Evolutionary conservation across 2,888 invertebrate species (phyloP), one percentile per base, ranked within the genome.

Genomic region (Drosophila buzzatii): DNA sequence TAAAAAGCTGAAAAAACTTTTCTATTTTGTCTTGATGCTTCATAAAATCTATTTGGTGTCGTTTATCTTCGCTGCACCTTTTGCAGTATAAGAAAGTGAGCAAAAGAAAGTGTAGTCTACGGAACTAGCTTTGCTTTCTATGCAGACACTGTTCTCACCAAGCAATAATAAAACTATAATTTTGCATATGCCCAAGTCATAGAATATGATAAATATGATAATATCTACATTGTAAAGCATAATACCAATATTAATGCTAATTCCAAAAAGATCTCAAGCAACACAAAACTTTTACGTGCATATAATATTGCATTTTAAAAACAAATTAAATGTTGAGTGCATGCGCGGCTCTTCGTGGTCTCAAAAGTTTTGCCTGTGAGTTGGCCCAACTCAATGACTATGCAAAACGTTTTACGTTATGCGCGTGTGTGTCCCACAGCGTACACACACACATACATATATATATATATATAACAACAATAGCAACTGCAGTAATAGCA

Each of bases 341-440:
- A 42, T 76, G 86, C 56, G 83, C 72, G 72, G 39, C 70, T 9
- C 33, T 51, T 82, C 73, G 83, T 76, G 67, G 62, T 51, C 33
- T 39, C 44, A 16, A 58, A 56, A 55, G 14, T 44, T 53, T 69
- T 64, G 47, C 53, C 68, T 59, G 44, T 63, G 35, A 33, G 20
- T 31, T 33, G 16, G 27, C 9, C 20, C 37, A 14, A n/a, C 47
- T 66, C 74, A 59, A 45, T 72, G 73, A 59, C 59, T 72, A 51
- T 56, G 67, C 59, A 85, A 81, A 84, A 68, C 82, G 90, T 85
- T 87, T 87, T 76, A 85, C 81, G 87, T 84, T 87, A 90, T 76
- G 82, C 82, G 75, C 73, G 73, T 79, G 74, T 81, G 73, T 79
- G 64, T 53, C 73, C 63, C 75, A 58, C 70, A 68, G 18, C 42